phyloP scores from a whole-genome alignment of 2,113 vertebrate genomes.

The Dipodomys merriami region DNA sequence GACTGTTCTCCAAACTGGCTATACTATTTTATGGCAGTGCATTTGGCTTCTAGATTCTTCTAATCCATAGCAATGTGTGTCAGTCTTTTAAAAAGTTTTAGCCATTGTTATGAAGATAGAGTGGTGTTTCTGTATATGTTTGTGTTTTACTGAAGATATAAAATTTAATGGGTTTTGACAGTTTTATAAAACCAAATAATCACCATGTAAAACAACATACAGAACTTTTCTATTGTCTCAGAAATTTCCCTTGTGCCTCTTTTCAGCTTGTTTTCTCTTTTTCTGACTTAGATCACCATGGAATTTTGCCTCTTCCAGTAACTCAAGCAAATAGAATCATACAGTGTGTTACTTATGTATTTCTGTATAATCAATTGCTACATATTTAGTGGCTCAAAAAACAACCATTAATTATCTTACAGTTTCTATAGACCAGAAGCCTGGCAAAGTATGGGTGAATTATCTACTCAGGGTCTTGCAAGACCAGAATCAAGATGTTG shows the following conservation, averaged over 20 bases:
- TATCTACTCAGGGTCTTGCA: not conserved
- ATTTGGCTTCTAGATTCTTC: not conserved
- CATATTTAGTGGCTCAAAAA: not conserved
- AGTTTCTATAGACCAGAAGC: not conserved
- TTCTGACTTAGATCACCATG: constrained; percentile 17
- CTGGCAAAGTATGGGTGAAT: not conserved
- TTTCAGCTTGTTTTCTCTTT: not conserved
- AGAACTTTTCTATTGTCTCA: constrained; percentile 6
- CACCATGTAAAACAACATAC: not conserved
- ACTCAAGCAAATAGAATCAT: not conserved
- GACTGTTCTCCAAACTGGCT: not conserved
- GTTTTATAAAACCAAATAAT: constrained; percentile 25
- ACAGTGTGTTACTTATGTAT: not conserved
- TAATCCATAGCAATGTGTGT: not conserved
- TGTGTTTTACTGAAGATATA: not conserved
- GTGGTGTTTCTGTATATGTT: not conserved
- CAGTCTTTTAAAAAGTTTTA: not conserved
- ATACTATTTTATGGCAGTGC: constrained; percentile 7
- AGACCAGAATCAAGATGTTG: not conserved
- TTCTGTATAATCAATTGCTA: not conserved
- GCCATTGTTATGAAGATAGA: not conserved
- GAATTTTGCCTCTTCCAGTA: constrained; percentile 1
- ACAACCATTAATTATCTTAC: not conserved
- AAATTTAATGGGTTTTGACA: not conserved
- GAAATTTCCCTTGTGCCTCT: not conserved